Base-by-base conservation (phyloP, 2,113 vertebrate species). In the Xiphophorus maculatus region DNA sequence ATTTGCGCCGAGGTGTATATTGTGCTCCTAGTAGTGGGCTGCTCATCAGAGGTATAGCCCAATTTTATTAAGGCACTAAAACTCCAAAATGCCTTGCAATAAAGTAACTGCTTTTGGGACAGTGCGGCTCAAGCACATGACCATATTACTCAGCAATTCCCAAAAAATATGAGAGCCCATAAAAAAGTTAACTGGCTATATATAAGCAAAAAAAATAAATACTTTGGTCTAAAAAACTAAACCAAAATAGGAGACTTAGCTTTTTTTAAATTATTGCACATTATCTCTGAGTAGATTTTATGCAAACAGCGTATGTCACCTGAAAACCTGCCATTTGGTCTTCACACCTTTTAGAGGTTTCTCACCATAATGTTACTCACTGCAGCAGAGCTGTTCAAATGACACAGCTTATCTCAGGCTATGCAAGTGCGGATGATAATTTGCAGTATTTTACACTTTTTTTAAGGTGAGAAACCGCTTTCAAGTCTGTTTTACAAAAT, bases 1-100 rank as follows among this genome's bases (percentile, higher is more conserved):
- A 94, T 94, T 94, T 91, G 35, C 78, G 88, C 77, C 61, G 82
- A 91, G 88, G 88, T 90, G 85, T 93, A 90, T 90, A 86, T 82
- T 93, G 90, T 75, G 72, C 83, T 84, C 88, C 87, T 83, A 87
- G 82, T 76, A 77, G 84, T 83, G 54, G 54, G 87, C 79, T 84
- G 83, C 90, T 90, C 77, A 87, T 90, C 85, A 84, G 76, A 84
- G 87, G 83, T 87, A 88, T 69, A 73, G 87, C 79, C 78, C 80
- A 84, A 69, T 90, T 91, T 92, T 87, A 90, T 88, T 73, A 80
- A 84, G 76, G 76, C 79, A 87, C 76, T 91, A 91, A 91, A 91
- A 83, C 73, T 75, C 58, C 69, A 66, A 82, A 90, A 87, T 80
- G 87, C 78, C 84, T 86, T 60, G 63, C 75, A 79, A 77, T 22